Evolutionary conservation across 2,888 invertebrate genomes (phyloP), one percentile per base, ranked within the genome.

Genomic region (Papilio gigon): DNA sequence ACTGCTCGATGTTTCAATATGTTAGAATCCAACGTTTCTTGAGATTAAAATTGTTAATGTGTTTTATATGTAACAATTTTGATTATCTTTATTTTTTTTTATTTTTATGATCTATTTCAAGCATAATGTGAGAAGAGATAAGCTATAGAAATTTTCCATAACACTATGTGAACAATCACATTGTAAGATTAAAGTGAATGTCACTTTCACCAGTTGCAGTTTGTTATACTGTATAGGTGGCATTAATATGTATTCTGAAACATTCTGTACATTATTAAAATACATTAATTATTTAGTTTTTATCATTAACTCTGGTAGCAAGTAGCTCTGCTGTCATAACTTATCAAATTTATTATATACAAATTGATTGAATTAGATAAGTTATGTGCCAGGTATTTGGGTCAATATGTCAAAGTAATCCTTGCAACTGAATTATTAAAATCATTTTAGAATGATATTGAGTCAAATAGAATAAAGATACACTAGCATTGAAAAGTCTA

Each of bases 131-230:
- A 20, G 27, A 58, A 27, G 35, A 35, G 63, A 69, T 70, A 65
- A 47, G 50, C 35, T 64, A 30, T 44, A 40, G 30, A 66, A 62
- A 67, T 62, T 69, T 69, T 71, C 59, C 67, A 71, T 56, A n/a
- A 47, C 66, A 59, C 6, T 58, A 72, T 11, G 71, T 59, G 70
- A 67, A 70, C 47, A 71, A 71, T 73, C 72, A 71, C 61, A 65
- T 68, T 68, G 70, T 22, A 69, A 75, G 73, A 74, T 75, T 68
- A 73, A 87, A 88, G 89, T 86, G 88, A 89, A 88, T 88, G 88
- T 79, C 77, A 88, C 90, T 90, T 90, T 90, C 90, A 89, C 89
- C 78, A 72, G 71, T 76, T 75, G 70, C 12, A 77, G 78, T 61
- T 27, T 44, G 33, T 27, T 44, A 17, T 64, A 33, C 20, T 17